Conservation (phyloP, 2,797 vertebrate genomes). For the Sarcoramphus papa region DNA sequence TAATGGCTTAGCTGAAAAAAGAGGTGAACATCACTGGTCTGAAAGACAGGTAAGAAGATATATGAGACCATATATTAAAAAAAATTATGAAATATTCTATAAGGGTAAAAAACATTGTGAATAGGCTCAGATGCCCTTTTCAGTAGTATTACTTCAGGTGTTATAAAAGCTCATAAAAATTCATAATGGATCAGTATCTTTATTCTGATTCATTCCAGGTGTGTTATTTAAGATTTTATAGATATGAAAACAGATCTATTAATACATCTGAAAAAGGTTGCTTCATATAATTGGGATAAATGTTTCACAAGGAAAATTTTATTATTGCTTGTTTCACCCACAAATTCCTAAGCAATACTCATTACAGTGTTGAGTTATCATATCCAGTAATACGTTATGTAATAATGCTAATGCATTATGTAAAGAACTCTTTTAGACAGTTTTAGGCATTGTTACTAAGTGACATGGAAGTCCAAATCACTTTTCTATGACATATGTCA, state of each 20-base stretch:
- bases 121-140: background rate
- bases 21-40: background rate
- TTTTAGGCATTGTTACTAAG: background rate
- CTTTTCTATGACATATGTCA: background rate
- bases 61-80: background rate
- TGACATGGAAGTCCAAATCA: background rate
- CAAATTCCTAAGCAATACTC: background rate
- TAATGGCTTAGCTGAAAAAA: background rate
- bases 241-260: background rate
- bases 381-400: background rate
- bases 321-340: background rate
- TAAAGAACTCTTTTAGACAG: background rate
- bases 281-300: background rate
- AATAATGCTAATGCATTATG: background rate
- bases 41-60: background rate
- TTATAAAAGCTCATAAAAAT: background rate
- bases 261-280: background rate
- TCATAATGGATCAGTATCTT: background rate
- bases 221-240: background rate
- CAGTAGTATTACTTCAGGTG: background rate
- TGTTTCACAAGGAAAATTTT: background rate
- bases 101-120: background rate
- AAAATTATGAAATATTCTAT: background rate
- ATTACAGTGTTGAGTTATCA: background rate
- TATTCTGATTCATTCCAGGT: background rate